phyloP scores from a whole-genome alignment of 2,113 vertebrate genomes.

The Drymodes brunneopygia region DNA sequence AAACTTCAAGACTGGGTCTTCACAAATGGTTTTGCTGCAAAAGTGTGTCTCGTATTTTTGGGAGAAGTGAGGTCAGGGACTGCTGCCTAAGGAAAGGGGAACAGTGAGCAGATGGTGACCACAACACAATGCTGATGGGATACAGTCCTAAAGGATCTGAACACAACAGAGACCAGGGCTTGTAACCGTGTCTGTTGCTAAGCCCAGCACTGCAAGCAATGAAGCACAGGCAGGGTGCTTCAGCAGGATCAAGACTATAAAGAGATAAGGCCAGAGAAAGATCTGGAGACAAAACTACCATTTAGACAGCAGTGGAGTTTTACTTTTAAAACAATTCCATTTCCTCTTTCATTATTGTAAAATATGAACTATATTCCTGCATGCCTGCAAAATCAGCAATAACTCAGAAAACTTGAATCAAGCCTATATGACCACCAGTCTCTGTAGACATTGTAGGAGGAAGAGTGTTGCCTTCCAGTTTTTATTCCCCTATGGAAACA shows the following conservation, averaged over 20 bases:
- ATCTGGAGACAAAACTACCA: background rate
- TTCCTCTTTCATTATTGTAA: background rate
- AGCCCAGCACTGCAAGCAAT: background rate
- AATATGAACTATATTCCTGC: background rate
- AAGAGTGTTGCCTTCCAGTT: background rate
- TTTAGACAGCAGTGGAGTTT: background rate
- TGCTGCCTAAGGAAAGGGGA: background rate
- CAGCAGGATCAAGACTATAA: background rate
- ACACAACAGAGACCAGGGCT: background rate
- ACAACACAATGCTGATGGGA: fast-evolving
- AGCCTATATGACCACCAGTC: background rate
- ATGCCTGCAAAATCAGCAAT: background rate
- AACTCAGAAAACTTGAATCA: background rate
- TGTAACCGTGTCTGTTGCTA: background rate
- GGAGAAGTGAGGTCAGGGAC: background rate
- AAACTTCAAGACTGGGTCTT: background rate
- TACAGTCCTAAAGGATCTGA: background rate
- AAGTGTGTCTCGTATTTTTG: background rate
- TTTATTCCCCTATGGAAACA: background rate
- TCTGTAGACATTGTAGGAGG: background rate
- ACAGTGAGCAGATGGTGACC: background rate
- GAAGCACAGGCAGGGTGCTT: background rate
- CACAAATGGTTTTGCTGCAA: background rate
- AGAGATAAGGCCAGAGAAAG: background rate
- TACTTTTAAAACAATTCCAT: background rate